phyloP scores from a whole-genome alignment of 2,797 vertebrate species.

The Chrosomus eos region DNA sequence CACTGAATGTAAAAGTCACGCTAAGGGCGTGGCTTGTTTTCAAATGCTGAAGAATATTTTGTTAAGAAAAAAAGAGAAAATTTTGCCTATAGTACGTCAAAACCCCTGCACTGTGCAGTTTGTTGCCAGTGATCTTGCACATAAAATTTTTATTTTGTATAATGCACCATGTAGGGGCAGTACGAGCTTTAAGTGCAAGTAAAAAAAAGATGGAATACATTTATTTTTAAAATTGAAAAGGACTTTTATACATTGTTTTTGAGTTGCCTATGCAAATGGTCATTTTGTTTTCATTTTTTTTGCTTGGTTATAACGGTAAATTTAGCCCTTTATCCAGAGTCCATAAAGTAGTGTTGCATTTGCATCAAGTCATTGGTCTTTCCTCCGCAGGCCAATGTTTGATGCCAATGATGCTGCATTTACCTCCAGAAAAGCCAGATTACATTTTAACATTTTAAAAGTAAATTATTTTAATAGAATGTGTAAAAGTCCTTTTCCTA shows the following conservation, averaged over 20 bases:
- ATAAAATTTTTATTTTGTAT: conserved; percentile 79
- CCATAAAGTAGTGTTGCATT: conserved; percentile 40
- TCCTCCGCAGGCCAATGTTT: conserved; percentile 74
- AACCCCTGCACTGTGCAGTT: conserved; percentile 81
- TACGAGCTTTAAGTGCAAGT: conserved; percentile 71
- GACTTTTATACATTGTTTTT: conserved; percentile 65
- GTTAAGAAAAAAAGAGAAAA: conserved; percentile 74
- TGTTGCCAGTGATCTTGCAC: conserved; percentile 82
- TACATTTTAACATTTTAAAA: conserved; percentile 33
- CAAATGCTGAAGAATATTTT: conserved; percentile 85
- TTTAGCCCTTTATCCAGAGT: conserved; percentile 53
- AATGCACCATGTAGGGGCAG: conserved; percentile 78
- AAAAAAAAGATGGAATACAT: conserved; percentile 53
- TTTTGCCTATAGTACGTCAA: conserved; percentile 70
- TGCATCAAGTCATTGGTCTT: conserved; percentile 64
- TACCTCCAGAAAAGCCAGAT: background rate
- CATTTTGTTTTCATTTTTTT: conserved; percentile 31
- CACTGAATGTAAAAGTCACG: conserved; percentile 93
- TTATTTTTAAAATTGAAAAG: conserved; percentile 66
- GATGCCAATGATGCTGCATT: conserved; percentile 23
- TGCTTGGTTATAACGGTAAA: conserved; percentile 35
- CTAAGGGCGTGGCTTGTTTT: conserved; percentile 82
- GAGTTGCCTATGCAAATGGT: conserved; percentile 17
- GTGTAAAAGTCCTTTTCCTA: conserved; percentile 58
- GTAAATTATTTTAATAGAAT: conserved; percentile 7